Percentiles rank a stretch among this genome's conserved stretches.
phyloP scores from a whole-genome alignment of 2,113 vertebrate genomes.

The Zapus hudsonius region DNA sequence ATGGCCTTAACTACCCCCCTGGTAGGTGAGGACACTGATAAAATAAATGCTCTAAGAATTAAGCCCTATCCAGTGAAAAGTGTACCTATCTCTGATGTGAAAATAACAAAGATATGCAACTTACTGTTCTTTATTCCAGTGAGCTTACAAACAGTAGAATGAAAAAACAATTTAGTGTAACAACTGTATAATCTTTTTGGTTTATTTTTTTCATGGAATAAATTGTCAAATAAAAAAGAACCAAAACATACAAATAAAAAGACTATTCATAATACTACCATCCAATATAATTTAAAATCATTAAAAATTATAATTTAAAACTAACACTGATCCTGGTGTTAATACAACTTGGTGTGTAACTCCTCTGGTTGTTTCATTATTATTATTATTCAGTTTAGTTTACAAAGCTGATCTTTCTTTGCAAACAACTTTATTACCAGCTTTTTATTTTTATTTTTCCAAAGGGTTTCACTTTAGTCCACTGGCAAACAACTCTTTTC shows the following conservation, averaged over 20 bases:
- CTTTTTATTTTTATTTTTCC: neutral
- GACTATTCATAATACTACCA: neutral
- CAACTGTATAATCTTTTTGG: neutral
- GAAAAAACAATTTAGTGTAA: neutral
- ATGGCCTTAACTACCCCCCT: neutral
- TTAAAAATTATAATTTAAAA: too few relatives aligned
- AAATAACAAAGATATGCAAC: neutral
- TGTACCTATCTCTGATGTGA: neutral
- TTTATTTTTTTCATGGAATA: neutral
- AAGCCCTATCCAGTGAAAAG: neutral
- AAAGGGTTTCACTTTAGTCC: neutral
- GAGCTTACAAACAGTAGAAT: neutral
- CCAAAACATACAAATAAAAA: neutral
- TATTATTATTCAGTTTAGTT: neutral
- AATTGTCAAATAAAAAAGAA: neutral
- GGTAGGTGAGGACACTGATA: neutral
- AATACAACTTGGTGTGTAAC: neutral
- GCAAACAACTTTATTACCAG: neutral
- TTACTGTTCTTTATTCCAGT: neutral
- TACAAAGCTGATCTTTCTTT: neutral
- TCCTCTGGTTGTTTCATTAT: constrained; percentile 13
- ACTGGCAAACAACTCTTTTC: neutral
- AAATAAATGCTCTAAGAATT: neutral
- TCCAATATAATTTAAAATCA: neutral
- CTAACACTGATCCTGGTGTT: neutral